Base-by-base conservation (phyloP, 2,797 vertebrate genomes). In the Astyanax mexicanus region DNA sequence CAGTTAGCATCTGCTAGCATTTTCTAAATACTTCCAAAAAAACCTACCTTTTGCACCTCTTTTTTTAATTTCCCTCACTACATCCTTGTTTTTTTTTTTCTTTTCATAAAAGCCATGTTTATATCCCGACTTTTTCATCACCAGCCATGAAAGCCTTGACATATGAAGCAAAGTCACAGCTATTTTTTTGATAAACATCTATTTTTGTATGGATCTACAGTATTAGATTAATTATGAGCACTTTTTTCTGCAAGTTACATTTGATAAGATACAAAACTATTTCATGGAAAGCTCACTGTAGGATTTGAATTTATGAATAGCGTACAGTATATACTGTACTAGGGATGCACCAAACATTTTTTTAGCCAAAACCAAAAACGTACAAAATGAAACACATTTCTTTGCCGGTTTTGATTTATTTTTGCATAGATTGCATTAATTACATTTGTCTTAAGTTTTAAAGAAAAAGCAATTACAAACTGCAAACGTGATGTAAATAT, bases 21-120 rank as follows among this genome's bases (percentile, higher is more conserved):
- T 62, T 17, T 85, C 67, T 79, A 42, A 86, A n/a, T 77, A 79
- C 75, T 78, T 88, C 37, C 80, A 73, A 79, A 71, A 25, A 77
- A 67, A 74, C 65, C n/a, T n/a, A n/a, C n/a, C n/a, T n/a, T n/a
- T 73, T 79, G 77, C 81, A 83, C 74, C 80, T 82, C 90, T 80
- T 13, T 78, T 90, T 80, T 13, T 78, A 66, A 83, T 75, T 75
- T 75, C 66, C 64, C 47, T 61, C 23, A 78, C 75, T 87, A n/a
- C 51, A 58, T 54, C 60, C 35, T 2, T 64, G 35, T 65, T 57
- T 64, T 52, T 37, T 19, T 44, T 60, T 49, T n/a, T 65, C 57
- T 79, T 35, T 66, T 55, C 21, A 17, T 44, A 6, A 45, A 57
- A 32, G 9, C 29, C n/a, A 17, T 6, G 62, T 47, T 58, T 8